Conservation (phyloP, 2,797 vertebrate genomes). For the Acipenser transmontanus region DNA sequence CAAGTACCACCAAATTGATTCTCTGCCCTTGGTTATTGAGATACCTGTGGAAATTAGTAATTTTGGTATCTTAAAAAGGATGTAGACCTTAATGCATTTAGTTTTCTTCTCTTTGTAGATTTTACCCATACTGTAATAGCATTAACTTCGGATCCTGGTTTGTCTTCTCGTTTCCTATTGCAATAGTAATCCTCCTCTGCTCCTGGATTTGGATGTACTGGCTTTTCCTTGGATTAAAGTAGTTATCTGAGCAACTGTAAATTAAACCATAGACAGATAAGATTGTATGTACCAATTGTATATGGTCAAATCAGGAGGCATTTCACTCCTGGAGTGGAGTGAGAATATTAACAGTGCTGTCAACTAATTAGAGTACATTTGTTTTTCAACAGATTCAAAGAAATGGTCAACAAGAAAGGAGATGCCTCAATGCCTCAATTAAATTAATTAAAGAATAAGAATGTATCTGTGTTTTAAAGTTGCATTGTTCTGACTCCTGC, state of each 20-base stretch:
- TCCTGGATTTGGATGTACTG: conserved; percentile 28
- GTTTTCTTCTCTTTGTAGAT: conserved; percentile 12
- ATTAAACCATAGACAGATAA: no score
- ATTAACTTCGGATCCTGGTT: conserved; percentile 29
- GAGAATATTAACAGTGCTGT: no score
- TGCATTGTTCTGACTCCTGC: no score
- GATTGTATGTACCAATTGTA: no score
- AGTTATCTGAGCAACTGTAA: neutral
- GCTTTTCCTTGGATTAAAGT: conserved; percentile 27
- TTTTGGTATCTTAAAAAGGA: no score
- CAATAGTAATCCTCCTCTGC: conserved; percentile 26
- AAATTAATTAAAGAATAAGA: conserved; percentile 4
- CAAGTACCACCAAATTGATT: no score
- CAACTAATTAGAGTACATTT: neutral
- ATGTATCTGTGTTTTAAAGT: no score
- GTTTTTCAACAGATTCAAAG: conserved; percentile 20
- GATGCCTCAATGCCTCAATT: conserved; percentile 22
- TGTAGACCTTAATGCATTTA: no score
- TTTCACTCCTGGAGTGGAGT: no score
- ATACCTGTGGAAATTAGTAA: no score
- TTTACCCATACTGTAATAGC: conserved; percentile 24
- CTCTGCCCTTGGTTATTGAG: no score
- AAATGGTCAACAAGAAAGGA: conserved; percentile 18
- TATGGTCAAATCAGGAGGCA: no score
- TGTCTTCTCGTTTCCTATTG: conserved; percentile 26